Evolutionary conservation across 37 sponge, comb jelly and placozoan genomes (phyloP), one percentile per base, ranked within the genome.

Genomic region (Theonella swinhoei): DNA sequence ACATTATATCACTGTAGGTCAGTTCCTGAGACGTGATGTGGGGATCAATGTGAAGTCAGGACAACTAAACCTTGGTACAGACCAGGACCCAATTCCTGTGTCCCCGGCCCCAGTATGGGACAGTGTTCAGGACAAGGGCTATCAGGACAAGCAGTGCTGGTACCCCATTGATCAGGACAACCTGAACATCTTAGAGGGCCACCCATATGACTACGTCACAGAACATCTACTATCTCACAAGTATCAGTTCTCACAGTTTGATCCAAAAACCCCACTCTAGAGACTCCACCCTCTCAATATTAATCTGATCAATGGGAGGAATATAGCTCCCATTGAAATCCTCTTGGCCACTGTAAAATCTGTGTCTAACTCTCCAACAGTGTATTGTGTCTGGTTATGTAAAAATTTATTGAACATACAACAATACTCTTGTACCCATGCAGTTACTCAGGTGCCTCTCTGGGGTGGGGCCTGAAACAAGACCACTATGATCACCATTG

Each of bases 131-230:
- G 82, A 81, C 11, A 32, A 28, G 23, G 62, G 17, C 3, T 81
- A 37, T 34, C 40, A 2, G 19, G 32, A 36, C 58, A 70, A 39
- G 4, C 43, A 60, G 39, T 81, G 82, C 82, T 81, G 82, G 82
- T 70, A 81, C 60, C 82, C 82, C 23, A 29, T 8, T 1, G 63
- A 70, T 47, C 54, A 47, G 54, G 54, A 47, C 54, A 47, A 7
- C 14, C 11, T 47, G 11, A 47, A 14, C 54, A 47, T 47, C 7
- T 47, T 47, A 14, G 54, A 47, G 54, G 54, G 54, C 11, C 54
- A 47, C 11, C 54, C 54, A 7, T 47, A 47, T 47, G 54, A 47
- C 14, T 47, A 47, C 54, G 54, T 47, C 54, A 47, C 54, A 17
- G 54, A 47, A 14, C 54, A 47, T 47, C 54, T 47, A 17, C 14